Percentiles rank a stretch among this genome's conserved stretches.
Evolutionary conservation across 2,888 invertebrate species (phyloP).

Genomic region (Hedychridium roseum): DNA sequence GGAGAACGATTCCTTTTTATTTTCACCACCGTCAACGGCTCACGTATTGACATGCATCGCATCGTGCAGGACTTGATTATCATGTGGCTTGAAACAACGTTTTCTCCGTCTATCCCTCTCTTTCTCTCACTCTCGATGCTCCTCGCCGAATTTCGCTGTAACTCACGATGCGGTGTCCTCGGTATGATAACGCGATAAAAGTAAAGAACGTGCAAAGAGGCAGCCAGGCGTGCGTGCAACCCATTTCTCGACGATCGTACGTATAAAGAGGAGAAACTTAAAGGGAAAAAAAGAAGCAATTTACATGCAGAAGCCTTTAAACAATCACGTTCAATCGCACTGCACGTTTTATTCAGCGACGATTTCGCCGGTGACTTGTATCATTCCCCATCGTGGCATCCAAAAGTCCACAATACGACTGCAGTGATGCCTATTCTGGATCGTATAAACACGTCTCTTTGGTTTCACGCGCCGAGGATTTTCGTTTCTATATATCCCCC

Average conservation of each 20-base stretch:
- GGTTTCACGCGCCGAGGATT: conserved; percentile 26
- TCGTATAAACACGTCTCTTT: conserved; percentile 41
- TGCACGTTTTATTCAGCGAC: too few relatives aligned
- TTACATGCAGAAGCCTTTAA: too few relatives aligned
- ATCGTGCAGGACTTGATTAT: neutral
- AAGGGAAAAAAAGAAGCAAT: too few relatives aligned
- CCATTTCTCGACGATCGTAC: too few relatives aligned
- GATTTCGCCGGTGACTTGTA: too few relatives aligned
- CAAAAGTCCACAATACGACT: conserved; percentile 65
- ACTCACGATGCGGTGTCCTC: too few relatives aligned
- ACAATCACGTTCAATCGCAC: too few relatives aligned
- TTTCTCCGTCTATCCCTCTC: neutral
- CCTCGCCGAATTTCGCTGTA: too few relatives aligned
- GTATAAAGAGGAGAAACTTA: too few relatives aligned
- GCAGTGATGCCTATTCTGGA: conserved; percentile 65
- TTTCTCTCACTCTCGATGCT: neutral
- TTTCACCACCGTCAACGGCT: neutral
- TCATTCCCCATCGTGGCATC: conserved; percentile 58
- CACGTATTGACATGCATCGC: neutral
- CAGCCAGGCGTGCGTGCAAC: too few relatives aligned
- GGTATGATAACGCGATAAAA: too few relatives aligned
- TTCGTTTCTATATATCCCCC: conserved; percentile 19
- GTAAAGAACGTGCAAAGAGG: too few relatives aligned
- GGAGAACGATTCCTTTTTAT: conserved; percentile 34
- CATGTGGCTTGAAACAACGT: neutral